Conservation (phyloP, 2,113 vertebrate genomes). For the Etia nguti region DNA sequence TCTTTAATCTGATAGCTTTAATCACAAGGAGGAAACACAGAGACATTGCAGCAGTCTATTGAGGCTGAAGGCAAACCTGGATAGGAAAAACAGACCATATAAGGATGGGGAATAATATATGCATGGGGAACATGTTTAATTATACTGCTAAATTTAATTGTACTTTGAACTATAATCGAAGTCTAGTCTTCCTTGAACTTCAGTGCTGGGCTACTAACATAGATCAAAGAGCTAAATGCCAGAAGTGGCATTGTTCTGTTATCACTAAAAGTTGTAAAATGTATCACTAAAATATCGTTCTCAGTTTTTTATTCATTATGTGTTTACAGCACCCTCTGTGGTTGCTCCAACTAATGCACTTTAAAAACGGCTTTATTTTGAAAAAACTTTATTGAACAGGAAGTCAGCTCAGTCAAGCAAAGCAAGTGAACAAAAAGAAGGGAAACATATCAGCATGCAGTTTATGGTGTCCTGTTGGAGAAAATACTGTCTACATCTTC, state of each 20-base stretch:
- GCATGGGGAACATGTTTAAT: background rate
- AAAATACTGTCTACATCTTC: too few relatives aligned
- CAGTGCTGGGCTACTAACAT: background rate
- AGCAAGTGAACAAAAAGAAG: too few relatives aligned
- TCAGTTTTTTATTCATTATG: too few relatives aligned
- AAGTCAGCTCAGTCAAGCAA: too few relatives aligned
- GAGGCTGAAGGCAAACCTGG: background rate
- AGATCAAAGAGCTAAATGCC: background rate
- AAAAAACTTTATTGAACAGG: too few relatives aligned
- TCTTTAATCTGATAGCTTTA: background rate
- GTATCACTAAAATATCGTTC: too few relatives aligned
- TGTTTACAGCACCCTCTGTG: too few relatives aligned
- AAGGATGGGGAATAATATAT: background rate
- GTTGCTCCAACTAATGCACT: too few relatives aligned
- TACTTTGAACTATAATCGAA: background rate
- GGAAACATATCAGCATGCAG: too few relatives aligned
- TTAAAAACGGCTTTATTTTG: too few relatives aligned
- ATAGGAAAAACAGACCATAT: background rate
- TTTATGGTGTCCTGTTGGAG: too few relatives aligned
- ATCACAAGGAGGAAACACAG: background rate
- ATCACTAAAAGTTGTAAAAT: too few relatives aligned
- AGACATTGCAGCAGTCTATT: background rate
- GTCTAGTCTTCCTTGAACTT: background rate
- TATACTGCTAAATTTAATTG: background rate
- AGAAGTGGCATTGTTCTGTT: background rate